A percentile compares a stretch with the other conserved stretches of the same genome.
phyloP scores from a whole-genome alignment of 2,797 vertebrate genomes.

The Nyctibius grandis region DNA sequence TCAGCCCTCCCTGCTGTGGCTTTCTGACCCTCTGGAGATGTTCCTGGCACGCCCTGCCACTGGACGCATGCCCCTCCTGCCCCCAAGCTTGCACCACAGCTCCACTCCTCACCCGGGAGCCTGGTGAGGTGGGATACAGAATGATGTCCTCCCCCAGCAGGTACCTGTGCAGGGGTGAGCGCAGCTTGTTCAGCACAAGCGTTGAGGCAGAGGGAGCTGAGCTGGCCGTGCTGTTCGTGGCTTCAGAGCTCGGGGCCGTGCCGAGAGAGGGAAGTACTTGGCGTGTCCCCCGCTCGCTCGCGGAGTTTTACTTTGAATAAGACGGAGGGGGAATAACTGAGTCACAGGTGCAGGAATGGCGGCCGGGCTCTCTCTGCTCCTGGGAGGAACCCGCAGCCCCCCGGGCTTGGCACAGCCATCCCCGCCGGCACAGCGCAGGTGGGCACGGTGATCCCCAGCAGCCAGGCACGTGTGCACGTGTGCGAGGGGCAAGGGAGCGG shows the following conservation, averaged over 20 bases:
- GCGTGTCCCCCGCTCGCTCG: fast-evolving
- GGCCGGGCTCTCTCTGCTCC: fast-evolving
- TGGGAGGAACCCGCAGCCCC: fast-evolving
- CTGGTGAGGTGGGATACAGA: neutral
- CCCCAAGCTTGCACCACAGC: neutral
- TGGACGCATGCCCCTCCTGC: fast-evolving
- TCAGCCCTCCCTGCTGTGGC: neutral
- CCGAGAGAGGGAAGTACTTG: neutral
- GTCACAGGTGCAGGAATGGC: neutral
- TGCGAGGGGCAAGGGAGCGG: neutral
- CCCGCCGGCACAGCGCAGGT: neutral
- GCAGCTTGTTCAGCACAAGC: fast-evolving
- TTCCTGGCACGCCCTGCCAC: fast-evolving
- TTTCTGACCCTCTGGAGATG: neutral
- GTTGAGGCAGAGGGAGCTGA: fast-evolving
- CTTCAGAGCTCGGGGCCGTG: fast-evolving
- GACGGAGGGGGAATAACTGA: neutral
- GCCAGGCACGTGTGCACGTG: neutral
- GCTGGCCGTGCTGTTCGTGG: neutral
- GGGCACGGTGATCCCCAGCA: neutral
- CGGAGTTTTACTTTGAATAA: neutral
- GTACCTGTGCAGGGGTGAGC: fast-evolving
- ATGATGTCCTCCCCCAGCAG: neutral
- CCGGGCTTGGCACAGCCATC: neutral
- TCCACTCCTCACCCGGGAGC: neutral